These are phyloP conservation scores for Lytechinus variegatus DNA, from an alignment of 35 echinoderm and acorn worm species.

Conservation along the genomic window DNA sequence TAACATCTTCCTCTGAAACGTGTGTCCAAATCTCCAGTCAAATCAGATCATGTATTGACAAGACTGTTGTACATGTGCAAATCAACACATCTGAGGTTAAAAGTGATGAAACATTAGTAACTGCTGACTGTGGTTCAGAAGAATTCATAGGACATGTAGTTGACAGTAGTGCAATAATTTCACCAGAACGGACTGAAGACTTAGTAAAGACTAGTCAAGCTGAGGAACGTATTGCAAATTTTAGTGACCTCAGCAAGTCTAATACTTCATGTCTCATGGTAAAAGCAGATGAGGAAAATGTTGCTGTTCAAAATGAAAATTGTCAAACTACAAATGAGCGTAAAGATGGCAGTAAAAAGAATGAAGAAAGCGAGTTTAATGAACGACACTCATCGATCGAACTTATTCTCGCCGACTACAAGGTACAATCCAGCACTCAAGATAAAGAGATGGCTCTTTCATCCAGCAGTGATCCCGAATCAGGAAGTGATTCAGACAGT, in stretches of 20 bases:
- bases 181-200: not conserved
- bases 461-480: not conserved
- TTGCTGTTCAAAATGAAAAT: not conserved
- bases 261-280: too few relatives aligned
- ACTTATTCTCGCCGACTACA: not conserved
- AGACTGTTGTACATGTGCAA: not conserved
- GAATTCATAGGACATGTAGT: not conserved
- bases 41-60: not conserved
- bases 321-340: not conserved
- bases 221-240: too few relatives aligned
- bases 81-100: not conserved
- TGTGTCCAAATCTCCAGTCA: not conserved
- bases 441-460: not conserved
- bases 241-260: too few relatives aligned
- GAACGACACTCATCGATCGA: slow-evolving; percentile 12
- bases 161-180: not conserved
- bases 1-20: not conserved
- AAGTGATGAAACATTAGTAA: not conserved
- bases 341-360: not conserved
- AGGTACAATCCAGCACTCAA: not conserved
- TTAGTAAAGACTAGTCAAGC: not conserved
- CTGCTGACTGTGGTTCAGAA: not conserved
- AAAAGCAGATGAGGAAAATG: not conserved
- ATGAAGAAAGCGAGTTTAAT: not conserved
- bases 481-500: not conserved